Conservation (phyloP, 2,888 invertebrate species). For the Heteromyza rotundicornis region DNA sequence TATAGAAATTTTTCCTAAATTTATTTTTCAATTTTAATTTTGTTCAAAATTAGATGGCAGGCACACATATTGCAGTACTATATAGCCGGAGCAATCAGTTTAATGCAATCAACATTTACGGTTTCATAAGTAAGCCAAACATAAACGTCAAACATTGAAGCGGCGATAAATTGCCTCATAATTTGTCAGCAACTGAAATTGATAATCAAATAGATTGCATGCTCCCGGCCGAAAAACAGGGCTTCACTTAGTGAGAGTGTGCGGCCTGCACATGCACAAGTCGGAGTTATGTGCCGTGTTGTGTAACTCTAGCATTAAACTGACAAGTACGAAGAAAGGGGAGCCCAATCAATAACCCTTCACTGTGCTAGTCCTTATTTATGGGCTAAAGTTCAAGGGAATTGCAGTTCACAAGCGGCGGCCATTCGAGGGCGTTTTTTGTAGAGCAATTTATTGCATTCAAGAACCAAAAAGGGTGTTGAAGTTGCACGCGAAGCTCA, state of each 20-base stretch:
- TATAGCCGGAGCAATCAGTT: no score
- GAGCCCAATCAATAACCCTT: no score
- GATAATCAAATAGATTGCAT: background rate
- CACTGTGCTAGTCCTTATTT: background rate
- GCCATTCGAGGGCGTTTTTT: slow-evolving; percentile 43
- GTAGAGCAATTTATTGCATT: slow-evolving; percentile 31
- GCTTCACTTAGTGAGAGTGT: background rate
- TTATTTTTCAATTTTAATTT: no score
- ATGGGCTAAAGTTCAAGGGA: slow-evolving; percentile 46
- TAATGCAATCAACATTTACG: slow-evolving; percentile 47
- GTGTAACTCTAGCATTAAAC: background rate
- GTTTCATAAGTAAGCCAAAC: slow-evolving; percentile 52
- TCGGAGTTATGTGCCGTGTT: background rate
- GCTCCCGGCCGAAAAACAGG: background rate
- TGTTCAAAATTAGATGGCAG: no score
- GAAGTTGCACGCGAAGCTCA: slow-evolving; percentile 52
- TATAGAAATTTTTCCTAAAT: no score
- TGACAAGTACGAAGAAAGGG: no score
- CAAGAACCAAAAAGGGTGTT: slow-evolving; percentile 43
- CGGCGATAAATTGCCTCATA: background rate
- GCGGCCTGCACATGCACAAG: background rate
- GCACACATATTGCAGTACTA: no score
- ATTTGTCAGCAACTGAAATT: background rate
- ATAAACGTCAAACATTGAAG: slow-evolving; percentile 40
- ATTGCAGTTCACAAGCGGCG: slow-evolving; percentile 51